Evolutionary conservation across 2,113 vertebrate genomes (phyloP).

Genomic region (Clinocottus analis): DNA sequence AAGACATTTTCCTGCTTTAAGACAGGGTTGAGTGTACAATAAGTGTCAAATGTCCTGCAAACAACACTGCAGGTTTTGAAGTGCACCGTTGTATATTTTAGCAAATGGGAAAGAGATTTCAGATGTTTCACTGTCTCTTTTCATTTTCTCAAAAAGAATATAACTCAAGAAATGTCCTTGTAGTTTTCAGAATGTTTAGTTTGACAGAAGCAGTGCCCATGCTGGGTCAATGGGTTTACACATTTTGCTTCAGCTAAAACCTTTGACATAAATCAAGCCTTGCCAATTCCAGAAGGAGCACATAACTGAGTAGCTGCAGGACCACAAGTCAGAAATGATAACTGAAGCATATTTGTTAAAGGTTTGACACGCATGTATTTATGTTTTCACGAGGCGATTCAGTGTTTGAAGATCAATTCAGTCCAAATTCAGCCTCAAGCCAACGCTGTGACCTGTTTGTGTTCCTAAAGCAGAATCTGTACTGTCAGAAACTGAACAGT

Average conservation of each 20-base stretch:
- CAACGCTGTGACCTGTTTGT: conserved; percentile 50
- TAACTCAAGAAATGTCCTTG: conserved; percentile 17
- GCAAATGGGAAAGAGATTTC: conserved; percentile 23
- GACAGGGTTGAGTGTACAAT: neutral
- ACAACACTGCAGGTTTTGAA: conserved; percentile 4
- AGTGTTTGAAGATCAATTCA: conserved; percentile 38
- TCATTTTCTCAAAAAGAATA: neutral
- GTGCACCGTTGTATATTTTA: neutral
- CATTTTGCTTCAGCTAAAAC: conserved; percentile 42
- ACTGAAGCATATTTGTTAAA: conserved; percentile 56
- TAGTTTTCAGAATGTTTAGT: conserved; percentile 22
- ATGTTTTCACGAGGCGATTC: conserved; percentile 39
- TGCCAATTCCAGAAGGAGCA: conserved; percentile 41
- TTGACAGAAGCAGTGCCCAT: conserved; percentile 34
- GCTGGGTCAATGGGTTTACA: conserved; percentile 47
- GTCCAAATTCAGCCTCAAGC: conserved; percentile 47
- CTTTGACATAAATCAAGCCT: conserved; percentile 59
- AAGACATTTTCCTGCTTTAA: neutral
- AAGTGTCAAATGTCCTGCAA: conserved; percentile 4
- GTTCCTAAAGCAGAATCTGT: conserved; percentile 47
- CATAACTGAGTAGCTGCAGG: conserved; percentile 14
- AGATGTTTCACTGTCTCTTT: conserved; percentile 18
- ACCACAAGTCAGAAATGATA: conserved; percentile 44
- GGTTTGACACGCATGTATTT: conserved; percentile 55
- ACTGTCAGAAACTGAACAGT: conserved; percentile 57